Evolutionary conservation across 2,113 vertebrate species (phyloP), one percentile per base, ranked within the genome.

Genomic region (Siniperca chuatsi): DNA sequence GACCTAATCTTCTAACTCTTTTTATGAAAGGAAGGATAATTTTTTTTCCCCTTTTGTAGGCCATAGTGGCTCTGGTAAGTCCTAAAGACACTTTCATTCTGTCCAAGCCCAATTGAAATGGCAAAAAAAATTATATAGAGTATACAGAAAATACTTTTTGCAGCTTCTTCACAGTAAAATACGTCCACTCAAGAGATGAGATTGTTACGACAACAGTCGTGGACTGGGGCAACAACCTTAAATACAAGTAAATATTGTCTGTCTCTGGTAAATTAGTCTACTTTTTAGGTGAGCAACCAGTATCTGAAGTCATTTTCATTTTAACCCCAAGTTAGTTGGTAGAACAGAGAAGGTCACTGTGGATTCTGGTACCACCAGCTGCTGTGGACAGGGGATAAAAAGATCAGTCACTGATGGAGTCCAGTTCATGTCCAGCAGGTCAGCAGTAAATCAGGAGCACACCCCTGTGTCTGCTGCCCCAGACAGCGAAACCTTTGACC

Each of bases 371-470:
- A 10, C 69, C 75, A 82, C 44, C 79, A 79, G 83, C 86, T 89
- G 88, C 81, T 81, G 52, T 81, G 85, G 76, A 84, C 85, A 82
- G 70, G 70, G 35, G 82, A 82, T 87, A 57, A 76, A 90, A 78
- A 81, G 81, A 81, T 81, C 54, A 33, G 50, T 58, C 72, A 58
- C 87, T 81, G 70, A 58, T 57, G 9, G 57, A 86, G 75, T 66
- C 81, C 86, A 73, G 83, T 81, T 88, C 75, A 84, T 87, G 87
- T 93, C 85, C 89, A 92, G 83, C 83, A 68, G 90, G 88, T 91
- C 88, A 82, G 86, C 87, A 91, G 79, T 94, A 95, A 93, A 95
- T 93, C 90, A 92, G 87, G 13, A 67, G 40, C 75, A 18, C 77
- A 33, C 70, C 83, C 83, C 73, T 79, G 68, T 44, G 82, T 86